Percentiles rank a stretch among this genome's conserved stretches.
These are phyloP conservation scores for Todiramphus saurophagus DNA, from an alignment of 2,113 vertebrate genomes.

Conservation along the genomic window DNA sequence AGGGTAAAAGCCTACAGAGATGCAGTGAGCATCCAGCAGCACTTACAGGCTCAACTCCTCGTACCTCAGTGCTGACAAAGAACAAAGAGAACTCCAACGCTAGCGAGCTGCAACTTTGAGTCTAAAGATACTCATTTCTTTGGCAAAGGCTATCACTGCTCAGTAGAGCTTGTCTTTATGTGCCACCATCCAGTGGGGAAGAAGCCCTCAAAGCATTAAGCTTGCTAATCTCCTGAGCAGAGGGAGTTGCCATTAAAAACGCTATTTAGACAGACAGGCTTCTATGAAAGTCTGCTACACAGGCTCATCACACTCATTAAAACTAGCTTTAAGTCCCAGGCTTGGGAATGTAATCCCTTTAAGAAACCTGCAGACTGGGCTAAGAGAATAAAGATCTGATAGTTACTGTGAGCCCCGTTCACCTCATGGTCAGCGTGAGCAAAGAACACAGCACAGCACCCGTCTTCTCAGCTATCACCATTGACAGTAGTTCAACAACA, in stretches of 20 bases:
- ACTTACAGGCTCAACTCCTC: not conserved
- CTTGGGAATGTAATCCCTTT: slow-evolving; percentile 51
- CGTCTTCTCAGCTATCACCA: fast-evolving
- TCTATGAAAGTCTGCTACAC: slow-evolving; percentile 17
- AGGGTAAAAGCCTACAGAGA: not conserved
- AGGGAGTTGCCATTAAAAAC: slow-evolving; percentile 36
- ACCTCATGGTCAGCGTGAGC: fast-evolving
- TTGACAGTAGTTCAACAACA: too few species aligned
- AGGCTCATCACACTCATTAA: slow-evolving; percentile 61
- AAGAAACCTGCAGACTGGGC: slow-evolving; percentile 6
- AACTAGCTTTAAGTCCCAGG: slow-evolving; percentile 28
- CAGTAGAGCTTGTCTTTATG: not conserved
- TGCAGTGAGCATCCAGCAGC: not conserved
- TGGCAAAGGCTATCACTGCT: not conserved
- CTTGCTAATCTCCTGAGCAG: slow-evolving; percentile 2
- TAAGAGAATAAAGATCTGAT: not conserved
- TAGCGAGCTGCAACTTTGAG: not conserved
- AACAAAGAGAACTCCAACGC: not conserved
- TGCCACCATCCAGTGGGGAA: not conserved
- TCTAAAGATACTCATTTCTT: not conserved
- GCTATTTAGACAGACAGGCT: slow-evolving; percentile 18
- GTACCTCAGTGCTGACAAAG: not conserved
- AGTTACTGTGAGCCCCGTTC: not conserved
- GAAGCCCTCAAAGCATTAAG: not conserved
- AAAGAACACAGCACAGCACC: not conserved